These are phyloP conservation scores for Bradypodion pumilum DNA, from an alignment of 2,797 vertebrate species.

Conservation along the genomic window DNA sequence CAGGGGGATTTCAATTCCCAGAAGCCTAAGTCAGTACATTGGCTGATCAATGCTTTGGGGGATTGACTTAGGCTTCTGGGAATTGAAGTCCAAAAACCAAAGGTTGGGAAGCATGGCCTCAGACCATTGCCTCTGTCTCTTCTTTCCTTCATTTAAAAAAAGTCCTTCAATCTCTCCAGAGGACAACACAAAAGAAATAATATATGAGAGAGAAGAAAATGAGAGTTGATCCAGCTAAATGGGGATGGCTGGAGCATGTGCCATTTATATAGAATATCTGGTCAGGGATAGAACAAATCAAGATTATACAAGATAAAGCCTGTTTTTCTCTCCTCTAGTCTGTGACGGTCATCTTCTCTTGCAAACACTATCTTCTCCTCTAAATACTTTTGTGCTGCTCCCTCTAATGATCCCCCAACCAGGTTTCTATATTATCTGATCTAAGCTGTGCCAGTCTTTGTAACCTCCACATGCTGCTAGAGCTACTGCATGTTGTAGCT, in stretches of 20 bases:
- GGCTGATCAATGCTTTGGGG: no score
- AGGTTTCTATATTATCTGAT: slow-evolving; percentile 63
- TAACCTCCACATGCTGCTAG: slow-evolving; percentile 43
- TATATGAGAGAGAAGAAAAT: neutral
- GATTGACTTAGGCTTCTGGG: no score
- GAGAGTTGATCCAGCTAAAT: neutral
- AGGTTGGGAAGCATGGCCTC: no score
- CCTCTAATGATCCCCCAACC: slow-evolving; percentile 48
- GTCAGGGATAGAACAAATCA: slow-evolving; percentile 10
- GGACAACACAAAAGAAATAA: neutral
- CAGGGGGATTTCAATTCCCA: no score
- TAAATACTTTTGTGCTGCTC: slow-evolving; percentile 48
- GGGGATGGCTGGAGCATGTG: neutral
- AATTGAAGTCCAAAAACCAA: no score
- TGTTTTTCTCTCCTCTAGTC: slow-evolving; percentile 39
- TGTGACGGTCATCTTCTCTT: slow-evolving; percentile 32
- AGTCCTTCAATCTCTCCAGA: neutral
- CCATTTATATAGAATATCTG: slow-evolving; percentile 30
- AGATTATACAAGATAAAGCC: slow-evolving; percentile 56
- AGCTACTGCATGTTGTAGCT: neutral
- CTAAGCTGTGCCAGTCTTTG: slow-evolving; percentile 47
- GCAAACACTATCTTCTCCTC: slow-evolving; percentile 50
- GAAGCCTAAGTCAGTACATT: no score
- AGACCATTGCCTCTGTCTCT: neutral
- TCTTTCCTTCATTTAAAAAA: no score